Conservation (phyloP, 2,888 invertebrate genomes). For the Epirrita christyi region DNA sequence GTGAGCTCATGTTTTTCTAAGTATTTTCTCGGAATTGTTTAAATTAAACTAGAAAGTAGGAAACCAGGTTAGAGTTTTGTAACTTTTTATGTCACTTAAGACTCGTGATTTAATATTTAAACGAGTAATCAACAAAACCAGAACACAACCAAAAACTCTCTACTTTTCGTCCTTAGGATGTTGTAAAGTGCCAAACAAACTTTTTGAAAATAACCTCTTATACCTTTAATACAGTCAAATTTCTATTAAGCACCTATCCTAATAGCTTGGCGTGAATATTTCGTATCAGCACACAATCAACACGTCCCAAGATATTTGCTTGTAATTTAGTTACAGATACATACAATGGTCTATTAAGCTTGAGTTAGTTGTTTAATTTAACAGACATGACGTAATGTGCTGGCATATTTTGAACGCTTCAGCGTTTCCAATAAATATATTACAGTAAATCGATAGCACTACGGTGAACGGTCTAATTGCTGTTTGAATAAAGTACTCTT, state of each 20-base stretch:
- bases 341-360: slow-evolving; percentile 50
- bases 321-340: slow-evolving; percentile 50
- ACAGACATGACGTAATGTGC: slow-evolving; percentile 30
- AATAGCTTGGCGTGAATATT: slow-evolving; percentile 46
- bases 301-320: slow-evolving; percentile 51
- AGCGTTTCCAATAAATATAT: slow-evolving; percentile 16
- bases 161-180: no score
- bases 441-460: slow-evolving; percentile 9
- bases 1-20: slow-evolving; percentile 26
- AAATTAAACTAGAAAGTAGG: slow-evolving; percentile 25
- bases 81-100: slow-evolving; percentile 9
- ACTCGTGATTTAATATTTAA: no score
- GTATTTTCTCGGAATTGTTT: slow-evolving; percentile 21
- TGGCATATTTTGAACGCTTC: slow-evolving; percentile 20
- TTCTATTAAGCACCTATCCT: slow-evolving; percentile 45
- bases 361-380: slow-evolving; percentile 43
- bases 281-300: slow-evolving; percentile 51
- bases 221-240: slow-evolving; percentile 20
- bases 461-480: slow-evolving; percentile 20
- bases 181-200: no score
- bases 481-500: slow-evolving; percentile 16
- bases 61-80: slow-evolving; percentile 16
- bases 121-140: no score
- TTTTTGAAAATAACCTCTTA: background rate
- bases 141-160: no score